A percentile compares a stretch with the other conserved stretches of the same genome.
Conservation (phyloP, 2,888 invertebrate species). For the Nesidiocoris tenuis region DNA sequence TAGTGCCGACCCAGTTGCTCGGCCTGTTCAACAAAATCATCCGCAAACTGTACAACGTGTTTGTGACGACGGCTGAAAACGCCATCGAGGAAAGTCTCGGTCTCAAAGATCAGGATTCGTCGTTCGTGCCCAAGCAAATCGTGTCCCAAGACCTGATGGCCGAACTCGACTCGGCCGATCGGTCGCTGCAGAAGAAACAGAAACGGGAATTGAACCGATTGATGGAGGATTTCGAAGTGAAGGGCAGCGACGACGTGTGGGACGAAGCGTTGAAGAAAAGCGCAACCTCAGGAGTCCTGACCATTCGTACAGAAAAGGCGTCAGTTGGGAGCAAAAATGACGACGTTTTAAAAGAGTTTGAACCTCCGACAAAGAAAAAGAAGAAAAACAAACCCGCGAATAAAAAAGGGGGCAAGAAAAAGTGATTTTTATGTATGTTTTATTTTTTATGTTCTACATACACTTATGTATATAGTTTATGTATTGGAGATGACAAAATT, state of each 20-base stretch:
- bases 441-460: too few species aligned
- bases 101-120: slow-evolving; percentile 52
- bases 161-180: slow-evolving; percentile 75
- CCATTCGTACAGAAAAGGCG: slow-evolving; percentile 5
- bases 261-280: slow-evolving; percentile 61
- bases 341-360: neutral
- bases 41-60: slow-evolving; percentile 59
- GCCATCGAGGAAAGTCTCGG: slow-evolving; percentile 66
- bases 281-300: neutral
- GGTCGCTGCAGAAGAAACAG: slow-evolving; percentile 75
- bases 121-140: slow-evolving; percentile 53
- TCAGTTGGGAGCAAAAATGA: neutral
- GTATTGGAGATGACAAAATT: too few species aligned
- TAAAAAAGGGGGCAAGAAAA: slow-evolving; percentile 15
- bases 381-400: slow-evolving; percentile 12
- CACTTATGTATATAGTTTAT: neutral
- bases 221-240: slow-evolving; percentile 79
- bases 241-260: slow-evolving; percentile 86
- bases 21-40: slow-evolving; percentile 84
- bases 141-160: slow-evolving; percentile 62
- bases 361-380: slow-evolving; percentile 24
- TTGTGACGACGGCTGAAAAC: slow-evolving; percentile 67
- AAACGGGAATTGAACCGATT: slow-evolving; percentile 72
- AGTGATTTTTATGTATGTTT: neutral
- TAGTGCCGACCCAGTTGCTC: slow-evolving; percentile 80